Conservation (phyloP, 2,797 vertebrate species). For the Lutjanus argentimaculatus region DNA sequence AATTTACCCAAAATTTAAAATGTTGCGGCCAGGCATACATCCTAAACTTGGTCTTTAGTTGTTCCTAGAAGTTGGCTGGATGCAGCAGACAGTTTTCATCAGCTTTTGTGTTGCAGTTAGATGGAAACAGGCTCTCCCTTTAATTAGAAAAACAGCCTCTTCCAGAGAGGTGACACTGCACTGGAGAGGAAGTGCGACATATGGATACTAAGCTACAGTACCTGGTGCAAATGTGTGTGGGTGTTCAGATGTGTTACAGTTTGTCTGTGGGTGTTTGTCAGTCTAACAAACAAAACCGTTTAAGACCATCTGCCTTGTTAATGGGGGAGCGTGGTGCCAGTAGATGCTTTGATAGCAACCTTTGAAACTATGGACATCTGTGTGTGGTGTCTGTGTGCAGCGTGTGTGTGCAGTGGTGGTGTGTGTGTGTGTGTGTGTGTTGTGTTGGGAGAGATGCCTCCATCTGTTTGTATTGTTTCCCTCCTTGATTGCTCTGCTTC, state of each 20-base stretch:
- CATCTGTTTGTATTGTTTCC: conserved; percentile 80
- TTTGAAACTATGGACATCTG: conserved; percentile 74
- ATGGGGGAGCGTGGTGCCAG: conserved; percentile 52
- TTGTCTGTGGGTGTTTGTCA: conserved; percentile 69
- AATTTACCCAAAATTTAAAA: conserved; percentile 11
- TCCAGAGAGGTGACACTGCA: conserved; percentile 44
- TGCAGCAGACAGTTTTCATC: conserved; percentile 27
- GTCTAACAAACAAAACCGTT: conserved; percentile 70
- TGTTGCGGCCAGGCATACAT: background rate
- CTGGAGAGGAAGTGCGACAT: conserved; percentile 45
- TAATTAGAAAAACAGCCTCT: conserved; percentile 49
- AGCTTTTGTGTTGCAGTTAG: conserved; percentile 7
- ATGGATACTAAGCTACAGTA: conserved; percentile 56
- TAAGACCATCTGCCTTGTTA: conserved; percentile 78
- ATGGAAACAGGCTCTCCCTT: conserved; percentile 42
- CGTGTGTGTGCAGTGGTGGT: conserved; percentile 8
- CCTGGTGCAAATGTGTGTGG: conserved; percentile 61
- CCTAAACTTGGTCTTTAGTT: conserved; percentile 6
- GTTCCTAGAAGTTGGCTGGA: conserved; percentile 7
- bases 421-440: conserved; percentile 35
- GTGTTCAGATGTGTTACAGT: conserved; percentile 62
- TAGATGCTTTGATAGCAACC: conserved; percentile 77
- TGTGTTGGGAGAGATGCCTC: conserved; percentile 57
- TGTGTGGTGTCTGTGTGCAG: conserved; percentile 47
- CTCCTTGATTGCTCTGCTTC: conserved; percentile 69